Base-by-base conservation (phyloP, 2,888 invertebrate genomes). In the Tortricodes alternella region DNA sequence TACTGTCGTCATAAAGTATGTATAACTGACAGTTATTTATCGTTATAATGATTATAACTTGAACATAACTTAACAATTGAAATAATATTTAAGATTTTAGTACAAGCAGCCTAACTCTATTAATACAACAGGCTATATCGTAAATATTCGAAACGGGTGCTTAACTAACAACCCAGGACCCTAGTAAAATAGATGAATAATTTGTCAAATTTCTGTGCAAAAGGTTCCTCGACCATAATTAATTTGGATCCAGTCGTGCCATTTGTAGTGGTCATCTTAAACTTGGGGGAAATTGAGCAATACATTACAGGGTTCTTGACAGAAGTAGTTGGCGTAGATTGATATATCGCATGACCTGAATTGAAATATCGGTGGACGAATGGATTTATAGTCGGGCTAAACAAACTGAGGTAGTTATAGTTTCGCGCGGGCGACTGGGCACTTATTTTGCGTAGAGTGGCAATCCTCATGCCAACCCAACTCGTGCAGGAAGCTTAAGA, bases 271-370 rank as follows among this genome's bases (percentile, higher is more conserved):
- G 67, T 63, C 66, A 67, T 64, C 66, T 59, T 57, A 60, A n/a
- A 63, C 61, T 65, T 43, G 53, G 46, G 62, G 58, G 60, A 60
- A 58, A 62, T 62, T 62, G 60, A 55, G 58, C 51, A 46, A 55
- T 51, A 58, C 41, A 58, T 61, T 49, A 61, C 62, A 58, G 60
- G 70, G 70, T 71, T 76, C 78, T 74, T 74, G 80, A 80, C 81
- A 80, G 78, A 75, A 76, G 71, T 78, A 76, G 71, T 73, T 78
- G 83, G 79, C 81, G 69, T 61, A 67, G 83, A 85, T 83, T 84
- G 85, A 85, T 85, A 82, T 77, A 83, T 71, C 71, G 73, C 68
- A 69, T 76, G 76, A 73, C 77, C 68, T 65, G 71, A 73, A 65
- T 59, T 68, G 78, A 79, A 79, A 78, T 80, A 78, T 78, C 71